These are phyloP conservation scores for Chitala chitala DNA, from an alignment of 2,113 vertebrate species.

Conservation along the genomic window DNA sequence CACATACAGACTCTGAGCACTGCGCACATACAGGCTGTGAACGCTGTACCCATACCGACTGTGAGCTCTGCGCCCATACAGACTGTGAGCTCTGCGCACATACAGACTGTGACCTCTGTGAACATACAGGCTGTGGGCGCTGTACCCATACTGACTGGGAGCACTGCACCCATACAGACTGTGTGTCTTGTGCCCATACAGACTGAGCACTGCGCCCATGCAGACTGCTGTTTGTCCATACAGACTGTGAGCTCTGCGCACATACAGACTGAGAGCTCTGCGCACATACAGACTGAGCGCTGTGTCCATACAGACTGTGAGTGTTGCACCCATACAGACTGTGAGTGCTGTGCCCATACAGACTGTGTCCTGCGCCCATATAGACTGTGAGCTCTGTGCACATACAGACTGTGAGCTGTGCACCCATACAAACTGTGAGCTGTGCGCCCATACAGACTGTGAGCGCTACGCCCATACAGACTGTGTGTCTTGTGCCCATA, in stretches of 20 bases:
- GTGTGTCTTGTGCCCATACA: constrained; percentile 18
- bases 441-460: constrained; percentile 14
- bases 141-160: constrained; percentile 12
- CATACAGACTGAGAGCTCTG: constrained; percentile 1
- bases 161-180: constrained; percentile 9
- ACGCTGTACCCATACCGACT: constrained; percentile 15
- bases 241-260: constrained; percentile 25
- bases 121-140: constrained; percentile 26
- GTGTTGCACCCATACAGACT: constrained; percentile 10
- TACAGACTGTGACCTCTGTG: constrained; percentile 2
- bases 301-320: constrained; percentile 13
- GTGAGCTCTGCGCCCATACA: background rate
- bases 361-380: background rate
- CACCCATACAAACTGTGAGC: constrained; percentile 25
- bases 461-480: background rate
- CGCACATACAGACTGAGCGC: background rate
- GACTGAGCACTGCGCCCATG: constrained; percentile 2
- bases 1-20: constrained; percentile 7
- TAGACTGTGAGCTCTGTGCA: constrained; percentile 23
- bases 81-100: constrained; percentile 24
- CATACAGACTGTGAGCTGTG: constrained; percentile 1
- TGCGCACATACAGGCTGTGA: constrained; percentile 24
- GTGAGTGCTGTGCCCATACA: constrained; percentile 19
- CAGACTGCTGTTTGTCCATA: no score
- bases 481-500: constrained; percentile 4